A percentile compares a stretch with the other conserved stretches of the same genome.
Conservation (phyloP, 2,888 invertebrate species). For the Apocheima hispidaria region DNA sequence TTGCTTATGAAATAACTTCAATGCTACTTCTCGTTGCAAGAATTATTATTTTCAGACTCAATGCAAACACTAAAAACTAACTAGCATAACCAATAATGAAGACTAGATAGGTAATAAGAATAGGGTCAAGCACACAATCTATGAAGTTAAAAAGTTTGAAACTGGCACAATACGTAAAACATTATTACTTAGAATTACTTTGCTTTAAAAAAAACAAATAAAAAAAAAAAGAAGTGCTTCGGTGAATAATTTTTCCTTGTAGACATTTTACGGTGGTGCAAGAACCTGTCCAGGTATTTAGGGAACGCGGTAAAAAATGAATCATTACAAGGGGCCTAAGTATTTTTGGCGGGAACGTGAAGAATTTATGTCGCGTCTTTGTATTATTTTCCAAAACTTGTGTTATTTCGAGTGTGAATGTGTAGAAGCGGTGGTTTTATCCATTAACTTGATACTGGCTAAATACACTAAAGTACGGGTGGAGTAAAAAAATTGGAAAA, state of each 20-base stretch:
- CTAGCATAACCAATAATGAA: neutral
- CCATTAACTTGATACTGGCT: no score
- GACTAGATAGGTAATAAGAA: neutral
- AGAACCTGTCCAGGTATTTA: constrained; percentile 16
- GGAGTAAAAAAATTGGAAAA: no score
- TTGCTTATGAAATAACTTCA: constrained; percentile 12
- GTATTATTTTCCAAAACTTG: no score
- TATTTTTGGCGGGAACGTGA: no score
- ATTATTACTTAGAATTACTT: no score
- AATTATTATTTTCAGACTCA: neutral
- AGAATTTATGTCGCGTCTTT: no score
- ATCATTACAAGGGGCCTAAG: neutral
- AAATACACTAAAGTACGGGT: no score
- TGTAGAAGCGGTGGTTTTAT: no score
- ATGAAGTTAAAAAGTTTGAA: neutral
- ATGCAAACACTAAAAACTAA: constrained; percentile 1
- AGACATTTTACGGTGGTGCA: constrained; percentile 2
- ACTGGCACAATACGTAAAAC: neutral
- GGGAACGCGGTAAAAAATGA: neutral
- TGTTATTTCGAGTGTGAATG: no score
- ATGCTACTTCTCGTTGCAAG: constrained; percentile 13
- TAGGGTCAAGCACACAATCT: neutral
- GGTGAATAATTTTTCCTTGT: neutral
- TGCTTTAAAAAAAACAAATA: no score
- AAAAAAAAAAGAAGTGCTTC: neutral